Evolutionary conservation across 2,113 vertebrate species (phyloP).

Genomic region (Thunnus thynnus): DNA sequence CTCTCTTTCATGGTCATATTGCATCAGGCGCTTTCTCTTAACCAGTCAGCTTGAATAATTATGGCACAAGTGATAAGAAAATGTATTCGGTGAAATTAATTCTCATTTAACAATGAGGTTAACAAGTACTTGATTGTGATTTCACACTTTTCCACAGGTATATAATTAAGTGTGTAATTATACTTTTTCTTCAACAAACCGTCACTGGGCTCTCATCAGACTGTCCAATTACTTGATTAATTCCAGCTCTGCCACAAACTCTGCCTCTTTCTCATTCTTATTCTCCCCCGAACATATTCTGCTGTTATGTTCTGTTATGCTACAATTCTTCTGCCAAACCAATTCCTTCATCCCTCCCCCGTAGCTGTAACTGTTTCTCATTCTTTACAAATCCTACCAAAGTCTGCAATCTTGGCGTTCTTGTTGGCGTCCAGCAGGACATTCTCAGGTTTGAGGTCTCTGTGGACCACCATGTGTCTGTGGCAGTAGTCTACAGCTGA

Average conservation of each 20-base stretch:
- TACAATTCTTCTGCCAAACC: neutral
- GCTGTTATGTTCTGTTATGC: neutral
- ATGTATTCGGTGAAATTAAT: neutral
- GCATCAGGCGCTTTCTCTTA: slow-evolving; percentile 12
- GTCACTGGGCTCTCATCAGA: neutral
- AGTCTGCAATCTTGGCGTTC: slow-evolving; percentile 99
- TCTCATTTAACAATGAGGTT: slow-evolving; percentile 24
- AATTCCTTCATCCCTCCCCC: neutral
- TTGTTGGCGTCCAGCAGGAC: slow-evolving; percentile 95
- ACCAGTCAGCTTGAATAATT: slow-evolving; percentile 21
- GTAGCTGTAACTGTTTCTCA: neutral
- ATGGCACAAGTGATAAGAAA: neutral
- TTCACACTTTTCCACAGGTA: slow-evolving; percentile 20
- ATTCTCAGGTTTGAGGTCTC: slow-evolving; percentile 99
- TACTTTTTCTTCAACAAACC: neutral
- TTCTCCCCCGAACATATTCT: neutral
- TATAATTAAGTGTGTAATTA: neutral
- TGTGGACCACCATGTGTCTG: slow-evolving; percentile 98
- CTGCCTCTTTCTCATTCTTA: neutral
- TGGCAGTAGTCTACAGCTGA: slow-evolving; percentile 99
- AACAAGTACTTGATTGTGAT: slow-evolving; percentile 13
- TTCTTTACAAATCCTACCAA: slow-evolving; percentile 86
- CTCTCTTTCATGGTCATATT: slow-evolving; percentile 34
- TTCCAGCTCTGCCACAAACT: slow-evolving; percentile 3
- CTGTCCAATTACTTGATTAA: neutral